These are phyloP conservation scores for Pseudoips prasinana DNA, from an alignment of 2,888 invertebrate genomes.

Conservation along the genomic window DNA sequence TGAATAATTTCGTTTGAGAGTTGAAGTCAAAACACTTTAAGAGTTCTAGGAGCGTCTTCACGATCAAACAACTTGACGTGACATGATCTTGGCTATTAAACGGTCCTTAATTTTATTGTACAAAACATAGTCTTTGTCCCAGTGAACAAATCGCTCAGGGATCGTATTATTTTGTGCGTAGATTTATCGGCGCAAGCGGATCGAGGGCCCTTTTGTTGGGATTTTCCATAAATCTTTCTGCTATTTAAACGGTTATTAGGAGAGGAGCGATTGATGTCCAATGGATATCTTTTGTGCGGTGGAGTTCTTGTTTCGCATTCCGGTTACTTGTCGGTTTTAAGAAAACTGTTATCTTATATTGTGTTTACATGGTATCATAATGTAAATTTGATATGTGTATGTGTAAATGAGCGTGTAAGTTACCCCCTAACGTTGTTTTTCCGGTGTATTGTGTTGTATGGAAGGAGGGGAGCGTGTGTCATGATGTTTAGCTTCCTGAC, in stretches of 20 bases:
- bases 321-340: slow-evolving; percentile 10
- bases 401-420: too few relatives aligned
- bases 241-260: slow-evolving; percentile 79
- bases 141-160: slow-evolving; percentile 69
- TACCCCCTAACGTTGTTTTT: background rate
- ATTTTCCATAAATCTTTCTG: slow-evolving; percentile 74
- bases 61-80: slow-evolving; percentile 34
- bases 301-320: slow-evolving; percentile 26
- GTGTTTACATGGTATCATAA: too few relatives aligned
- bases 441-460: background rate
- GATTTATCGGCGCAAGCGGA: slow-evolving; percentile 72
- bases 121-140: slow-evolving; percentile 69
- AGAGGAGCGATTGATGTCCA: slow-evolving; percentile 70
- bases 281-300: slow-evolving; percentile 46
- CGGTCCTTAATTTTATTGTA: slow-evolving; percentile 67
- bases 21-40: slow-evolving; percentile 9
- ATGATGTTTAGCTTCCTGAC: background rate
- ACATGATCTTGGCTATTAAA: slow-evolving; percentile 32
- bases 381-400: too few relatives aligned
- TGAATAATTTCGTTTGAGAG: too few relatives aligned
- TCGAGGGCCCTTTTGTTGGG: slow-evolving; percentile 73
- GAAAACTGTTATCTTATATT: too few relatives aligned
- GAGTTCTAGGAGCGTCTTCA: slow-evolving; percentile 16
- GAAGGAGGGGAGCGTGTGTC: background rate
- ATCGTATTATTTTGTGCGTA: slow-evolving; percentile 77